Conservation (phyloP, 2,888 invertebrate species). For the Lampropteryx suffumata region DNA sequence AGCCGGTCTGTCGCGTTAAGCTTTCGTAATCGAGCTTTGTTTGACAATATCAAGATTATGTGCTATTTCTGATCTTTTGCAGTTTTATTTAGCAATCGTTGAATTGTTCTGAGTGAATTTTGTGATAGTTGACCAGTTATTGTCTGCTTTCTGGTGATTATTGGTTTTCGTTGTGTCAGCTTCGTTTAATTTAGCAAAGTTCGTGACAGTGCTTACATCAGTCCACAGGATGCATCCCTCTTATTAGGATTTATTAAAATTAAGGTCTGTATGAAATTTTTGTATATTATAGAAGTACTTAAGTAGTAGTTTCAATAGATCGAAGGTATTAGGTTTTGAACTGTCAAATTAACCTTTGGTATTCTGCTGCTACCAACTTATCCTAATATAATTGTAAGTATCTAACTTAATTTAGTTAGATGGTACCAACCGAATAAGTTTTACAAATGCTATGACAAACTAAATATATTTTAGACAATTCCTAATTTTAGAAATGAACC, state of each 20-base stretch:
- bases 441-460: no score
- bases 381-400: no score
- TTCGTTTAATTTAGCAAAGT: conserved; percentile 63
- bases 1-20: conserved; percentile 43
- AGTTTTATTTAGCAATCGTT: conserved; percentile 39
- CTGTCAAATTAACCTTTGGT: no score
- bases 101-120: conserved; percentile 48
- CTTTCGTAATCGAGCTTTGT: conserved; percentile 76
- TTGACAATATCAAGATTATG: conserved; percentile 57
- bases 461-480: no score
- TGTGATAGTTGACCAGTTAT: conserved; percentile 38
- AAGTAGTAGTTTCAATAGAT: no score
- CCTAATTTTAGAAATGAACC: no score
- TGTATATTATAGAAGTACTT: no score
- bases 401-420: no score
- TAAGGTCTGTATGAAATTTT: conserved; percentile 45
- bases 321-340: no score
- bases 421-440: no score
- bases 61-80: conserved; percentile 50
- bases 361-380: no score
- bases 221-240: conserved; percentile 62
- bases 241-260: conserved; percentile 57
- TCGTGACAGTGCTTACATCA: conserved; percentile 65
- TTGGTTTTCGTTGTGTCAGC: conserved; percentile 61
- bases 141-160: conserved; percentile 51